Percentiles rank a stretch among this genome's conserved stretches.
Conservation (phyloP, 2,113 vertebrate species). For the Python bivittatus region DNA sequence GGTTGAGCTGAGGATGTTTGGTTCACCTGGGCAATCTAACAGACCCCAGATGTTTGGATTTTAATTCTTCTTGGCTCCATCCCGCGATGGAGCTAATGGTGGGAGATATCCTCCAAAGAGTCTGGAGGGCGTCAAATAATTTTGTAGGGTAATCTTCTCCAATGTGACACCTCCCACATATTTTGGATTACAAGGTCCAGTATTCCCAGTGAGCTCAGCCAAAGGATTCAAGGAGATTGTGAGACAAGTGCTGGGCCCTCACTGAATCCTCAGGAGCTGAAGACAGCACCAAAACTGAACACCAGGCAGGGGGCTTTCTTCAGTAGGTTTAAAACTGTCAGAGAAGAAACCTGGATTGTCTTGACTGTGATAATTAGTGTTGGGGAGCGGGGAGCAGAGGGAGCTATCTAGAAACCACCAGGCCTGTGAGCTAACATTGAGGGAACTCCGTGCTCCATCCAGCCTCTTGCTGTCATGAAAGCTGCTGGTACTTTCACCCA, state of each 20-base stretch:
- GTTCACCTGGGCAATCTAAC: rapidly evolving
- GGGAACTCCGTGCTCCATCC: not conserved
- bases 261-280: not conserved
- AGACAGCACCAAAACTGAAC: not conserved
- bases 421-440: not conserved
- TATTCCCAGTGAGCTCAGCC: not conserved
- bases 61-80: not conserved
- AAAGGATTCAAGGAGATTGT: not conserved
- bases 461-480: not conserved
- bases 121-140: not conserved
- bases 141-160: not conserved
- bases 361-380: not conserved
- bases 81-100: not conserved
- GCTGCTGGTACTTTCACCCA: not conserved
- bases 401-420: not conserved
- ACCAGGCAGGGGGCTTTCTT: too few species aligned
- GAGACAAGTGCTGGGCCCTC: not conserved
- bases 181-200: not conserved
- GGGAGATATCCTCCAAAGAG: not conserved
- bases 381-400: not conserved
- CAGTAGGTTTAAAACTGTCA: not conserved
- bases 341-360: not conserved
- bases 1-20: not conserved
- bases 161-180: not conserved
- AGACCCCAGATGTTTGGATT: not conserved